A percentile compares a stretch with the other conserved stretches of the same genome.
phyloP scores from a whole-genome alignment of 2,888 invertebrate genomes.

The Rhorus exstirpatorius region DNA sequence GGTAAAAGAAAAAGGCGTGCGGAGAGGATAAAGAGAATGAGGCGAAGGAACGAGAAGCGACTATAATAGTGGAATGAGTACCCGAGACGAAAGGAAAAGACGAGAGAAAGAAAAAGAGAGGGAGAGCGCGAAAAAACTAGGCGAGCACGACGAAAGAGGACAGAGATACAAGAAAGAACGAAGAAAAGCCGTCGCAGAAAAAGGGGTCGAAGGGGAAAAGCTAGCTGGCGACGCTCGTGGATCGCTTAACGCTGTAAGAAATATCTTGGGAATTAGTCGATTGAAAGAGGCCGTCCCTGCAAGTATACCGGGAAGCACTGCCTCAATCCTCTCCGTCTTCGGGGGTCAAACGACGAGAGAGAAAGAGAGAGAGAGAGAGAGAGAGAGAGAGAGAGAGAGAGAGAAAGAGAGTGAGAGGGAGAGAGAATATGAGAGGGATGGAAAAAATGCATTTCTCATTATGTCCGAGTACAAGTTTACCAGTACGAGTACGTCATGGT shows the following conservation, averaged over 20 bases:
- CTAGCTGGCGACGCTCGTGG: slow-evolving; percentile 62
- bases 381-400: too few species aligned
- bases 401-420: not conserved
- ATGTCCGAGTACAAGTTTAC: not conserved
- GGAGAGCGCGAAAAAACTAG: slow-evolving; percentile 15
- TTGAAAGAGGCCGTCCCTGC: slow-evolving; percentile 68
- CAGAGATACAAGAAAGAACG: slow-evolving; percentile 26
- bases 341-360: slow-evolving; percentile 43
- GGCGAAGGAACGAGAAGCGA: slow-evolving; percentile 50
- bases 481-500: not conserved
- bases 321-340: slow-evolving; percentile 46
- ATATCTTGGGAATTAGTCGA: slow-evolving; percentile 75
- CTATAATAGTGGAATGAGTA: slow-evolving; percentile 33
- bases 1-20: slow-evolving; percentile 68
- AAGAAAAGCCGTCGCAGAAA: slow-evolving; percentile 51
- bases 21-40: slow-evolving; percentile 61
- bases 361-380: not conserved
- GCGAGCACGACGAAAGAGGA: slow-evolving; percentile 21
- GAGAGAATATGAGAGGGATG: not conserved
- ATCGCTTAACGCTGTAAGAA: slow-evolving; percentile 65
- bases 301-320: slow-evolving; percentile 41
- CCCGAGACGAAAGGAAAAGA: slow-evolving; percentile 22
- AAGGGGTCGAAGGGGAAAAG: slow-evolving; percentile 45
- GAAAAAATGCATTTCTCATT: slow-evolving; percentile 11
- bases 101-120: slow-evolving; percentile 15